phyloP scores from a whole-genome alignment of 92 coral and sea anemone genomes.

The Zoanthus gigantus region DNA sequence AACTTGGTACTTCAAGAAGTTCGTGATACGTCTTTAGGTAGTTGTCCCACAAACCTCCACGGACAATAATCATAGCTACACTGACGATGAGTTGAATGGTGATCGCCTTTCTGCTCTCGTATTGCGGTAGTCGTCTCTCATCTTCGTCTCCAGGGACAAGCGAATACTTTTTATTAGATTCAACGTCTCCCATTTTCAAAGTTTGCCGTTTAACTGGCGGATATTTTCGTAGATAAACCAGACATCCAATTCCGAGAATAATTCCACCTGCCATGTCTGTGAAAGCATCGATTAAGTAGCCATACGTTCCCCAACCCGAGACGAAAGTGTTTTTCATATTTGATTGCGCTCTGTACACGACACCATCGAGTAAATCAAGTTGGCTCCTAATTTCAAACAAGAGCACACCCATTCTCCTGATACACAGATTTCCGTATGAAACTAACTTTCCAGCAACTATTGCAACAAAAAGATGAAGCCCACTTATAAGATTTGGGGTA shows the following conservation, averaged over 20 bases:
- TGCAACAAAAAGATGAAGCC: slow-evolving; percentile 78
- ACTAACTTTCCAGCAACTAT: slow-evolving; percentile 71
- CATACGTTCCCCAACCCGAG: slow-evolving; percentile 87
- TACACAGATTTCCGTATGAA: slow-evolving; percentile 66
- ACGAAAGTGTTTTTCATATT: slow-evolving; percentile 77
- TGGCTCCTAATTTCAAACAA: slow-evolving; percentile 76
- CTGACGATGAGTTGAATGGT: slow-evolving; percentile 57
- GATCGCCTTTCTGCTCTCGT: slow-evolving; percentile 60
- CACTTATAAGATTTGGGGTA: slow-evolving; percentile 82
- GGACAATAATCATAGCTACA: slow-evolving; percentile 60
- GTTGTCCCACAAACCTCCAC: slow-evolving; percentile 83
- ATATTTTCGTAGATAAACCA: slow-evolving; percentile 66
- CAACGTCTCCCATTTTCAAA: slow-evolving; percentile 50
- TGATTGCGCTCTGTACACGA: slow-evolving; percentile 82
- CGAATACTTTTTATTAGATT: slow-evolving; percentile 60
- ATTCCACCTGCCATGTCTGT: slow-evolving; percentile 85
- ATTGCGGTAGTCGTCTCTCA: slow-evolving; percentile 58
- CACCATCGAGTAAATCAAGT: slow-evolving; percentile 83
- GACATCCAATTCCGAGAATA: slow-evolving; percentile 54
- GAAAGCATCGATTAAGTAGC: slow-evolving; percentile 83
- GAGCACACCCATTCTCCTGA: slow-evolving; percentile 77
- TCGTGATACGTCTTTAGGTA: slow-evolving; percentile 72
- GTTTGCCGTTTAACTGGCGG: slow-evolving; percentile 74
- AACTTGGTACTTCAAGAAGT: slow-evolving; percentile 73
- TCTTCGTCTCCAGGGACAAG: slow-evolving; percentile 63